Percentiles rank a stretch among this genome's conserved stretches.
Evolutionary conservation across 1,140 invertebrate species (phyloP).

Genomic region (Atta texana): DNA sequence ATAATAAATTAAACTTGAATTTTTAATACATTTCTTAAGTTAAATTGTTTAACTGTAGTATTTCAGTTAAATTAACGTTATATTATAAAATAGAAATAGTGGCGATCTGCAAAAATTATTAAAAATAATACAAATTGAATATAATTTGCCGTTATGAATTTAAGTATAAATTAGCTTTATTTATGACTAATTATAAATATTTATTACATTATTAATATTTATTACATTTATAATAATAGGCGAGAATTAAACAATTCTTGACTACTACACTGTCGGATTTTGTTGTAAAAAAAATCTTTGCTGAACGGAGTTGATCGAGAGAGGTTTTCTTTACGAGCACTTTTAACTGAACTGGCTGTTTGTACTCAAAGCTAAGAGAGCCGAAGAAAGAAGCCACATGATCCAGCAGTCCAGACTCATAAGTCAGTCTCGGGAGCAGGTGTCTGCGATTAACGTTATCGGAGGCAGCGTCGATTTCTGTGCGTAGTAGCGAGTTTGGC

Average conservation of each 20-base stretch:
- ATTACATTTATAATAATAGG: not conserved
- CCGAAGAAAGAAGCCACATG: conserved; percentile 29
- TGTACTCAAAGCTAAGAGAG: not conserved
- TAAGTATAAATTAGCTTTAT: no score
- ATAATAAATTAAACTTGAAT: no score
- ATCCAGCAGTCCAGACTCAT: conserved; percentile 72
- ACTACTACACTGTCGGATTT: not conserved
- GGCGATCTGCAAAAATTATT: no score
- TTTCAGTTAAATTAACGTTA: no score
- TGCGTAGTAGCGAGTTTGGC: conserved; percentile 68
- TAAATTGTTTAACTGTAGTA: no score
- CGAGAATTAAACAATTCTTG: not conserved
- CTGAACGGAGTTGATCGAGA: not conserved
- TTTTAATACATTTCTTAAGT: no score
- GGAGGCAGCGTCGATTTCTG: conserved; percentile 68
- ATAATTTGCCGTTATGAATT: no score
- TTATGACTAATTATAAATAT: not conserved
- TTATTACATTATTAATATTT: not conserved
- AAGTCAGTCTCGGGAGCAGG: conserved; percentile 73
- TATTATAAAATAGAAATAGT: no score
- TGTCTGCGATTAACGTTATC: conserved; percentile 77
- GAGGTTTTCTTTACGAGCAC: not conserved
- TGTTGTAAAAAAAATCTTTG: not conserved
- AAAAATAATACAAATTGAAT: no score
- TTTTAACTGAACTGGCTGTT: not conserved